phyloP scores from a whole-genome alignment of 2,888 invertebrate genomes.

The Caprella mutica region DNA sequence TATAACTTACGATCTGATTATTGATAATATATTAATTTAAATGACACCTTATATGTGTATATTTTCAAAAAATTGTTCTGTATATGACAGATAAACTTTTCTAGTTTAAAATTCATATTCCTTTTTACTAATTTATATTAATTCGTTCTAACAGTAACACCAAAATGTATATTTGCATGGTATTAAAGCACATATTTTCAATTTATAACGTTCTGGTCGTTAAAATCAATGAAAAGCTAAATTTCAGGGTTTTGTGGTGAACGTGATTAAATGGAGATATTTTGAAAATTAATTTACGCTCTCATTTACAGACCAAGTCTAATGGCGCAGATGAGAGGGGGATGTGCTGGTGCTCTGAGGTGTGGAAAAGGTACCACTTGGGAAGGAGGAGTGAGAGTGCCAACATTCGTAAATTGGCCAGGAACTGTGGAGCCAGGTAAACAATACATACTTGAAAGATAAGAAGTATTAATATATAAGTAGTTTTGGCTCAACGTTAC shows the following conservation, averaged over 20 bases:
- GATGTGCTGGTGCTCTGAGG: conserved; percentile 32
- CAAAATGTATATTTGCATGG: too few species aligned
- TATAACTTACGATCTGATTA: too few species aligned
- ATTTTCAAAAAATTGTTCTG: too few species aligned
- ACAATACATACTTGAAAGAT: not conserved
- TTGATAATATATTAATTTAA: too few species aligned
- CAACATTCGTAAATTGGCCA: conserved; percentile 36
- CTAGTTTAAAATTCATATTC: too few species aligned
- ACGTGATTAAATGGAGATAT: not conserved
- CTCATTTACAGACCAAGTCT: conserved; percentile 30
- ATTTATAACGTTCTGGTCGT: too few species aligned
- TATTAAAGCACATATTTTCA: too few species aligned
- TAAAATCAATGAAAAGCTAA: not conserved
- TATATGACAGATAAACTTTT: too few species aligned
- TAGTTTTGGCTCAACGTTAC: too few species aligned
- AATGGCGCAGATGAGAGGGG: conserved; percentile 32
- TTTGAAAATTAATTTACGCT: not conserved
- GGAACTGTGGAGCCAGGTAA: conserved; percentile 21
- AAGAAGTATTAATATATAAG: not conserved
- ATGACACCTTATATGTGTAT: too few species aligned
- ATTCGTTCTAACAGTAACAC: too few species aligned
- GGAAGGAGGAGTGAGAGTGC: conserved; percentile 37
- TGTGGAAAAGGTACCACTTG: conserved; percentile 36
- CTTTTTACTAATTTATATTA: too few species aligned
- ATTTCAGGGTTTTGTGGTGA: not conserved